Conservation (phyloP, 2,113 vertebrate genomes). For the Neolamprologus falcicula region DNA sequence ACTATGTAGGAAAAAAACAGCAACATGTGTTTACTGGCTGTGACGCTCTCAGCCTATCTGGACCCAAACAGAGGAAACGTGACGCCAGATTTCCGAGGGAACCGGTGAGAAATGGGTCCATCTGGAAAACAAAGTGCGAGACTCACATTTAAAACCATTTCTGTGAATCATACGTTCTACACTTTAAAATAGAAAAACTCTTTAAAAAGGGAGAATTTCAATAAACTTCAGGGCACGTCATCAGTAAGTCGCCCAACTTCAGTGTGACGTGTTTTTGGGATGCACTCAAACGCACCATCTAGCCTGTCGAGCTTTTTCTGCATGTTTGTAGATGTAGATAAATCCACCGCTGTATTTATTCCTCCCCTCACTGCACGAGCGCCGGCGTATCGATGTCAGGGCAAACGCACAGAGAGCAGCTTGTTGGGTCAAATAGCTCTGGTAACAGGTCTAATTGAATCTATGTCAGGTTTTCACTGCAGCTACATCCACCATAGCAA, state of each 20-base stretch:
- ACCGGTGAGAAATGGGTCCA: not conserved
- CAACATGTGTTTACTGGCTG: not conserved
- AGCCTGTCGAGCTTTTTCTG: not conserved
- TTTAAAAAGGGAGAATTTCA: not conserved
- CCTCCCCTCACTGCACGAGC: not conserved
- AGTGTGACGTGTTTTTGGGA: not conserved
- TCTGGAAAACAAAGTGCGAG: not conserved
- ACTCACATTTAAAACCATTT: not conserved
- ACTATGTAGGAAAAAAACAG: not conserved
- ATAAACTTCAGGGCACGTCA: not conserved
- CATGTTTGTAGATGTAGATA: not conserved
- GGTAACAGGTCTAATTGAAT: slow-evolving; percentile 55
- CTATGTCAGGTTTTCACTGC: slow-evolving; percentile 40
- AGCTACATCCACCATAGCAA: slow-evolving; percentile 29
- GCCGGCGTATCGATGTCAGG: slow-evolving; percentile 20
- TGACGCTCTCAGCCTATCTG: not conserved
- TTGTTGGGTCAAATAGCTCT: slow-evolving; percentile 50
- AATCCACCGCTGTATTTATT: not conserved
- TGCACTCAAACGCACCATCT: not conserved
- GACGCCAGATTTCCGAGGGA: not conserved
- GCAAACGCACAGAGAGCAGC: slow-evolving; percentile 42
- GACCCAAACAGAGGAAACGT: slow-evolving; percentile 42
- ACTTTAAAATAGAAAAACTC: not conserved
- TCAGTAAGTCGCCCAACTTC: not conserved
- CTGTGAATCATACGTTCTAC: not conserved